phyloP scores from a whole-genome alignment of 1,140 invertebrate genomes.

The Hyphantria cunea region DNA sequence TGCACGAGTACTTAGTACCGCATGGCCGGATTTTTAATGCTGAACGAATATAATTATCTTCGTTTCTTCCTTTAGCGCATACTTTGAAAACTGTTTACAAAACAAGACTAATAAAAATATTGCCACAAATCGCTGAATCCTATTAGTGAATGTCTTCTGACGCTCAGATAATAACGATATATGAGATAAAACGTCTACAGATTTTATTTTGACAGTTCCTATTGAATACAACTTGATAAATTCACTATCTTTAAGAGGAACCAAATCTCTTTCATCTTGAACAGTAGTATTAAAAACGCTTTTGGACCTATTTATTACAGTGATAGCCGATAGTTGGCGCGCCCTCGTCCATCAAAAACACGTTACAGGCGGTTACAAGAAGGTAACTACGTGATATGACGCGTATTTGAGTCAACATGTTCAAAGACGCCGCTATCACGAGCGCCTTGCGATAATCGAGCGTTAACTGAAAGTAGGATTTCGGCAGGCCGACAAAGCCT shows the following conservation, averaged over 20 bases:
- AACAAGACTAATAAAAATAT: too few species aligned
- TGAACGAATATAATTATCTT: too few species aligned
- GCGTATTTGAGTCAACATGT: slow-evolving; percentile 61
- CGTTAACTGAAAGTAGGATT: slow-evolving; percentile 97
- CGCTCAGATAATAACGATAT: too few species aligned
- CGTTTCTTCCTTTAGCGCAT: too few species aligned
- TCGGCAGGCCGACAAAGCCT: slow-evolving; percentile 75
- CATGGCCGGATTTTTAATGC: too few species aligned
- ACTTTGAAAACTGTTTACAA: slow-evolving; percentile 11
- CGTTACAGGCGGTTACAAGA: slow-evolving; percentile 73
- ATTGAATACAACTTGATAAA: too few species aligned
- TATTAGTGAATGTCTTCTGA: not conserved
- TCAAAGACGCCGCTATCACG: slow-evolving; percentile 74
- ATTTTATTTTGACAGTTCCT: too few species aligned
- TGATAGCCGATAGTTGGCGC: slow-evolving; percentile 58
- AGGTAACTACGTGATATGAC: slow-evolving; percentile 65
- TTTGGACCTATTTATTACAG: slow-evolving; percentile 39
- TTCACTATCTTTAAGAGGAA: too few species aligned
- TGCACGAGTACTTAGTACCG: too few species aligned
- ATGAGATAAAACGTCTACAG: too few species aligned
- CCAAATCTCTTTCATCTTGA: slow-evolving; percentile 39
- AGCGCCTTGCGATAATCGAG: slow-evolving; percentile 83
- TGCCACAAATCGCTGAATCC: slow-evolving; percentile 13
- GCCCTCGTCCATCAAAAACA: slow-evolving; percentile 75
- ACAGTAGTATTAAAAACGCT: slow-evolving; percentile 37